Base-by-base conservation (phyloP, 1,140 invertebrate genomes). In the Pectinophora gossypiella region DNA sequence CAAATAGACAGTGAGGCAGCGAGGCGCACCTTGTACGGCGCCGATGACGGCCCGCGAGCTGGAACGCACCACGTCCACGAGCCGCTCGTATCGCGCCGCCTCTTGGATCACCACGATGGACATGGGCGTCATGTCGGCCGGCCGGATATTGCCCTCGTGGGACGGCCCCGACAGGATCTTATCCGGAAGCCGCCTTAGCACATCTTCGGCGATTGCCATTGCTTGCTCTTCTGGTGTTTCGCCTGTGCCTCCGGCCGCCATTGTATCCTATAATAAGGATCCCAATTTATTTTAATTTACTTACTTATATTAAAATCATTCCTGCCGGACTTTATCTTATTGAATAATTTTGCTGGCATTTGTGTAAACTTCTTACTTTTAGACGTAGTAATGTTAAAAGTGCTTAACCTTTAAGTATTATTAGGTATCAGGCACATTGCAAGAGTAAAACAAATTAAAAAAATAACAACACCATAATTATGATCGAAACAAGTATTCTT, bases 51-150 rank as follows among this genome's bases (percentile, higher is more conserved):
- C 94, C 9, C 90, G 88, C 1, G 97, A 88, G 80, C 95, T 97
- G 4, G 69, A 89, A 51, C 94, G 85, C 18, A 99, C 95, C 7
- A 91, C 91, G 7, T 64, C 73, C 0, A 97, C 89, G 0, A 99
- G 88, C 54, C 91, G 93, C 67, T 98, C 98, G 62, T 97, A 99
- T 47, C 96, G 83, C 7, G 92, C 94, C 92, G 97, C 97, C 89
- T 98, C 97, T 88, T 99, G 97, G 0, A 98, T 94, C 21, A 98
- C 87, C 2, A 98, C 96, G 5, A 96, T 97, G 72, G 97, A 97
- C 95, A 97, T 96, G 42, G 68, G 90, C 66, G 77, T 90, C 95
- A 77, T 93, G 89, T 85, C 98, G 93, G 20, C 89, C 87, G 21
- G 94, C 95, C 20, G 96, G 93, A 90, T 95, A 95, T 87, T 94